phyloP scores from a whole-genome alignment of 2,888 invertebrate genomes.

The Gryllus longicercus region DNA sequence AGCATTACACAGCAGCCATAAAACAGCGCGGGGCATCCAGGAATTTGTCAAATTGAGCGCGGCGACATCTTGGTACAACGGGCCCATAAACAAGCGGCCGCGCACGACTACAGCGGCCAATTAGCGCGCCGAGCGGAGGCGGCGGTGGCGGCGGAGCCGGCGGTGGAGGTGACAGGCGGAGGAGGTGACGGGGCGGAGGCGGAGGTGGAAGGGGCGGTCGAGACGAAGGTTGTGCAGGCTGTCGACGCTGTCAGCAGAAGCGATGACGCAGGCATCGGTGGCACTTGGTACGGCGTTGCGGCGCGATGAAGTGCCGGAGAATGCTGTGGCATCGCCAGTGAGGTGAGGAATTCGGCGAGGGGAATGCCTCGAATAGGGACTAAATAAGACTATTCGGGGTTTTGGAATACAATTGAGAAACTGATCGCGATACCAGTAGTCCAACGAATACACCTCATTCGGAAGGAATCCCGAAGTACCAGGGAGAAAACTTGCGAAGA shows the following conservation, averaged over 20 bases:
- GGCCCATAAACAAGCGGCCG: background rate
- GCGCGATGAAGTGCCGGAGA: too few species aligned
- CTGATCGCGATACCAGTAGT: too few species aligned
- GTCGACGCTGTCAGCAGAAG: background rate
- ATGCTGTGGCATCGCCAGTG: too few species aligned
- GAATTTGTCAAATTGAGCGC: slow-evolving; percentile 17
- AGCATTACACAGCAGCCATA: slow-evolving; percentile 17
- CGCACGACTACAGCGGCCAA: slow-evolving; percentile 17
- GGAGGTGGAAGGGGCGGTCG: background rate
- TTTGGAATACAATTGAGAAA: too few species aligned
- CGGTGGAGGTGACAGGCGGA: background rate
- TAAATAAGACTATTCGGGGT: too few species aligned
- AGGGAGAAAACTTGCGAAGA: too few species aligned
- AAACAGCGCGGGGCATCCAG: background rate
- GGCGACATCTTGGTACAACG: slow-evolving; percentile 17
- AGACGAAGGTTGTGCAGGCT: background rate
- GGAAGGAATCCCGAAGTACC: too few species aligned
- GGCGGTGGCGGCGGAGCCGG: background rate
- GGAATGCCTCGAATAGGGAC: too few species aligned
- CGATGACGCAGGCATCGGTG: too few species aligned
- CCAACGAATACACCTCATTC: too few species aligned
- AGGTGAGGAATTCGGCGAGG: too few species aligned
- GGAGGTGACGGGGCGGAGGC: background rate
- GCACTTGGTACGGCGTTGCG: too few species aligned
- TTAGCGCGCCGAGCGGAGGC: background rate